phyloP scores from a whole-genome alignment of 2,797 vertebrate genomes.

The Pangasius krempfi region DNA sequence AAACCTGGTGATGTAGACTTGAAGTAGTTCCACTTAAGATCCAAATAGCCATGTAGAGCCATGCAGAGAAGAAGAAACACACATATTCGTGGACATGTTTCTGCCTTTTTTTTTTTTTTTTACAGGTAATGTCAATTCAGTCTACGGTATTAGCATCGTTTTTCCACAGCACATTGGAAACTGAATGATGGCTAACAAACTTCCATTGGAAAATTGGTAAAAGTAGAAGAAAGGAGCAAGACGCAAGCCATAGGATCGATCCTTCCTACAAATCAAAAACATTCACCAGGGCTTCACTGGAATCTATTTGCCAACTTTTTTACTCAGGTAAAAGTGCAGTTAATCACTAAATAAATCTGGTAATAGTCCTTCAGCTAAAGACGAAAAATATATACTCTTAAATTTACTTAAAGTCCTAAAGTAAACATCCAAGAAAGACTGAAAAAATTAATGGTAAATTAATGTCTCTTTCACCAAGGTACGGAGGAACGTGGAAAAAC shows the following conservation, averaged over 20 bases:
- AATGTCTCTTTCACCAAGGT: neutral
- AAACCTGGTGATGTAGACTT: constrained; percentile 36
- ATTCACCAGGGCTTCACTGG: neutral
- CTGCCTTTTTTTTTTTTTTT: neutral
- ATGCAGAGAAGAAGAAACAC: neutral
- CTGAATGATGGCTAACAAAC: neutral
- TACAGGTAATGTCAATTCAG: neutral
- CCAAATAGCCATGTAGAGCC: neutral
- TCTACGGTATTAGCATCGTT: neutral
- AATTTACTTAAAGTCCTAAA: neutral
- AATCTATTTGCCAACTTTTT: neutral
- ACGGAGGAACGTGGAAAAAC: neutral
- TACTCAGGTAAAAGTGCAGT: neutral
- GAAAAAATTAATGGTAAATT: neutral
- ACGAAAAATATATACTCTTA: neutral
- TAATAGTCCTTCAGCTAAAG: neutral
- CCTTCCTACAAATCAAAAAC: neutral
- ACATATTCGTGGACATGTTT: neutral
- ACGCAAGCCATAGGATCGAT: neutral
- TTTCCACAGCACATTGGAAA: neutral
- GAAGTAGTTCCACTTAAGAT: constrained; percentile 2
- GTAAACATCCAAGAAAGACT: neutral
- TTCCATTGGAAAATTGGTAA: neutral
- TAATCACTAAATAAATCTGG: neutral
- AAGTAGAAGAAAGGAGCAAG: neutral